These are phyloP conservation scores for Mythimna ferrago DNA, from an alignment of 2,888 invertebrate species.

Conservation along the genomic window DNA sequence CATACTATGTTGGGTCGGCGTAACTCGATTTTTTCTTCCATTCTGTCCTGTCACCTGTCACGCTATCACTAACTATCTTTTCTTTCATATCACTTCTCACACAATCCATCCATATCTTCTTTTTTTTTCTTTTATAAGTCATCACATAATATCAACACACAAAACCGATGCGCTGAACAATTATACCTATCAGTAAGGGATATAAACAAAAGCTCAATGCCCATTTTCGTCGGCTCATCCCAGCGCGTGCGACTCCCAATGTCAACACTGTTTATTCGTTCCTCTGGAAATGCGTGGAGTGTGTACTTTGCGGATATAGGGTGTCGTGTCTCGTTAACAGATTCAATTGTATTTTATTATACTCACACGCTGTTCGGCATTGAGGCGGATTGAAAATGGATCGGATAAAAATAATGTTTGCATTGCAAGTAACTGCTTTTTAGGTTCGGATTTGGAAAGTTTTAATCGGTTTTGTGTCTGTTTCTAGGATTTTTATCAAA, in stretches of 20 bases:
- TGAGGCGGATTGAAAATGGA: constrained; percentile 35
- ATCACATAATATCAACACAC: too few relatives aligned
- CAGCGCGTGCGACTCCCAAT: constrained; percentile 65
- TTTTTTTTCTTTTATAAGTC: too few relatives aligned
- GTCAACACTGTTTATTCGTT: constrained; percentile 71
- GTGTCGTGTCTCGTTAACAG: constrained; percentile 73
- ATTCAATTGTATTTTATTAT: constrained; percentile 75
- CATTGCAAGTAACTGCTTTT: constrained; percentile 21
- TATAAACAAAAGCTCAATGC: constrained; percentile 15
- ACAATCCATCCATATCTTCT: too few relatives aligned
- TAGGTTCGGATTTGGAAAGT: background rate
- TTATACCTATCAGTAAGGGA: background rate
- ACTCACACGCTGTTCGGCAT: constrained; percentile 40
- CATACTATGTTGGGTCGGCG: too few relatives aligned
- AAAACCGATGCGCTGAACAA: too few relatives aligned
- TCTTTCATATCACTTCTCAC: too few relatives aligned
- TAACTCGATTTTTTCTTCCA: too few relatives aligned
- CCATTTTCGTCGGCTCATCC: constrained; percentile 58
- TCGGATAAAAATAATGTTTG: constrained; percentile 47
- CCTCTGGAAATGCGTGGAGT: constrained; percentile 56
- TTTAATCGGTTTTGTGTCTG: constrained; percentile 20
- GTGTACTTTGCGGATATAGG: constrained; percentile 69
- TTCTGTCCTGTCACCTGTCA: too few relatives aligned
- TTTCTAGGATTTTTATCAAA: background rate
- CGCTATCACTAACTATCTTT: too few relatives aligned